A percentile compares a stretch with the other conserved stretches of the same genome.
Evolutionary conservation across 2,113 vertebrate species (phyloP).

Genomic region (Dipodomys merriami): DNA sequence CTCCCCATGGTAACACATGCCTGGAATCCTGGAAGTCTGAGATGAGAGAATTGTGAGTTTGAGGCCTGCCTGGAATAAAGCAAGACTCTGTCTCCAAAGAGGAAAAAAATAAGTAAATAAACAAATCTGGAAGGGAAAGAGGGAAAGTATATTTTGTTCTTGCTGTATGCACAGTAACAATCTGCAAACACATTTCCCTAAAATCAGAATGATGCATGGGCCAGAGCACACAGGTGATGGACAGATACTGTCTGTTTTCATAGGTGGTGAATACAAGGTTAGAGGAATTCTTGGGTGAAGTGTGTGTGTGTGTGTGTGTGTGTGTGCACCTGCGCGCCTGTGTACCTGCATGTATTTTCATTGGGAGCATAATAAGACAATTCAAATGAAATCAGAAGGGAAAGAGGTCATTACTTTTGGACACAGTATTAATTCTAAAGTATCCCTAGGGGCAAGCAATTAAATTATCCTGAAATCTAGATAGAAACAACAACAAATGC

Average conservation of each 20-base stretch:
- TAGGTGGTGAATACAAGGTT: not conserved
- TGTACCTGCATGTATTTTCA: not conserved
- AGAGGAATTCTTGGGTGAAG: not conserved
- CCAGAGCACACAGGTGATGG: not conserved
- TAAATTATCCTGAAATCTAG: constrained; percentile 30
- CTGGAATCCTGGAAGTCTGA: too few relatives aligned
- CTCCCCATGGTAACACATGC: too few relatives aligned
- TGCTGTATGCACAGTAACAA: not conserved
- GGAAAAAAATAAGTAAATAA: too few relatives aligned
- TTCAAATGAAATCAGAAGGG: constrained; percentile 48
- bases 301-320: too few relatives aligned
- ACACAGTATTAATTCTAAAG: constrained; percentile 30
- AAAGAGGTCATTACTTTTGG: constrained; percentile 41
- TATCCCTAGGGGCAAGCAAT: not conserved
- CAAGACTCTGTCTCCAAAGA: too few relatives aligned
- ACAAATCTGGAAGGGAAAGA: not conserved
- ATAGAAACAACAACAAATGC: constrained; percentile 26
- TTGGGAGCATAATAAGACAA: constrained; percentile 39
- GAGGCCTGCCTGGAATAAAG: too few relatives aligned
- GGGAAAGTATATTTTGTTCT: not conserved
- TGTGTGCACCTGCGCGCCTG: not conserved
- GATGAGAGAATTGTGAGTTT: too few relatives aligned
- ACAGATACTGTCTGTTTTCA: not conserved
- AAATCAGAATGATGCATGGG: not conserved
- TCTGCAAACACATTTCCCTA: not conserved